Evolutionary conservation across 2,888 invertebrate genomes (phyloP).

Genomic region (Synanthedon andrenaeformis): DNA sequence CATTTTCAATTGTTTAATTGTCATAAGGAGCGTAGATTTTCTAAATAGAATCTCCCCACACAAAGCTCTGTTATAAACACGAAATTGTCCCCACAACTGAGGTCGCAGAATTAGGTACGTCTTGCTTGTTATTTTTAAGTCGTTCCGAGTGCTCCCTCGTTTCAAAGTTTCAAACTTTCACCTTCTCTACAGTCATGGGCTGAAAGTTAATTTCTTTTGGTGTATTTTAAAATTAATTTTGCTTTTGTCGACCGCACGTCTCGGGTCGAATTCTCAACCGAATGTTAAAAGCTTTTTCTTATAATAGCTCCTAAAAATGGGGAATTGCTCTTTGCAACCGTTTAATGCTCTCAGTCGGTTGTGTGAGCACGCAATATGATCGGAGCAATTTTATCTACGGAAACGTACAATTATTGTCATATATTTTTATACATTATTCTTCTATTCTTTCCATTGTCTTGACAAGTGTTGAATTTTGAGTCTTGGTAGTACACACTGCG

Average conservation of each 20-base stretch:
- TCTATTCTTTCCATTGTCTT: too few species aligned
- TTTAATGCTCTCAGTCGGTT: constrained; percentile 34
- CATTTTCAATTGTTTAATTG: neutral
- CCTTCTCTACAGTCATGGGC: constrained; percentile 40
- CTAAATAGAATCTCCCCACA: neutral
- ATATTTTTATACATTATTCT: neutral
- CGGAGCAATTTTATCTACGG: neutral
- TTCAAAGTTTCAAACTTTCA: constrained; percentile 58
- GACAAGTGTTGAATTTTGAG: too few species aligned
- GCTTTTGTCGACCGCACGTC: constrained; percentile 58
- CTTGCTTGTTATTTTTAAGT: constrained; percentile 62
- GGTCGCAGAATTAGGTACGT: constrained; percentile 27
- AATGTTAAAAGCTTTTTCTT: constrained; percentile 54
- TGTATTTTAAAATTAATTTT: constrained; percentile 69
- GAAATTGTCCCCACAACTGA: constrained; percentile 21
- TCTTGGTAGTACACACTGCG: too few species aligned
- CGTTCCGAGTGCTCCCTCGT: constrained; percentile 49
- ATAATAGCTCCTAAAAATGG: constrained; percentile 34
- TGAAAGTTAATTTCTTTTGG: constrained; percentile 68
- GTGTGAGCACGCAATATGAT: constrained; percentile 7
- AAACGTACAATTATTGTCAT: neutral
- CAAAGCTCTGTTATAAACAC: constrained; percentile 14
- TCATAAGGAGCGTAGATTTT: neutral
- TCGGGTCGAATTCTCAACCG: constrained; percentile 51
- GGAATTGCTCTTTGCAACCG: constrained; percentile 29